A percentile compares a stretch with the other conserved stretches of the same genome.
Evolutionary conservation across 2,113 vertebrate genomes (phyloP).

Genomic region (Apodemus sylvaticus): DNA sequence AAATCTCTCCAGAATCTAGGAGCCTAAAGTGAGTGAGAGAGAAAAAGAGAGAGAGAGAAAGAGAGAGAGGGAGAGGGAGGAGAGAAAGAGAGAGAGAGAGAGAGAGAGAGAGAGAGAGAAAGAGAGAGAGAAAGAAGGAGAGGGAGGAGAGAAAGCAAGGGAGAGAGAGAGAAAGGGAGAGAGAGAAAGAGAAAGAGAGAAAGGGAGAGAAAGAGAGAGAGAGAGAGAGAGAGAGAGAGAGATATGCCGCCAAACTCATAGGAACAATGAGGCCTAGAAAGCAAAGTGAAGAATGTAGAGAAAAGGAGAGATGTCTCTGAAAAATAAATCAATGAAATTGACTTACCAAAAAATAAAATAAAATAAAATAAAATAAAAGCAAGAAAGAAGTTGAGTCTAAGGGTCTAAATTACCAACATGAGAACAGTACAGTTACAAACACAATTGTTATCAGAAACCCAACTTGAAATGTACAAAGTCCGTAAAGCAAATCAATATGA

Average conservation of each 20-base stretch:
- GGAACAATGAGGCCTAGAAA: background rate
- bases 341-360: background rate
- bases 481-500: background rate
- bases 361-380: too few species aligned
- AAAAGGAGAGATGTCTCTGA: slow-evolving; percentile 40
- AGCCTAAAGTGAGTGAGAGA: background rate
- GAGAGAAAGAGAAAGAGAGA: too few species aligned
- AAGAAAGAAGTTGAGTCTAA: background rate
- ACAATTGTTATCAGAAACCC: background rate
- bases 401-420: background rate
- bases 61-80: background rate
- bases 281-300: background rate
- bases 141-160: too few species aligned
- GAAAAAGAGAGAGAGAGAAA: too few species aligned
- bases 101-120: too few species aligned
- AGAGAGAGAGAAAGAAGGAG: background rate
- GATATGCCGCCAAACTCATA: background rate
- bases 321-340: slow-evolving; percentile 8
- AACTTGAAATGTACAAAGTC: background rate
- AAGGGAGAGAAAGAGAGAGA: too few species aligned
- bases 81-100: background rate
- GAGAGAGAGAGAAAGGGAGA: too few species aligned
- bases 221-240: too few species aligned
- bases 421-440: background rate
- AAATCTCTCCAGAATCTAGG: background rate